Base-by-base conservation (phyloP, 2,888 invertebrate species). In the Sarcophaga subvicina region DNA sequence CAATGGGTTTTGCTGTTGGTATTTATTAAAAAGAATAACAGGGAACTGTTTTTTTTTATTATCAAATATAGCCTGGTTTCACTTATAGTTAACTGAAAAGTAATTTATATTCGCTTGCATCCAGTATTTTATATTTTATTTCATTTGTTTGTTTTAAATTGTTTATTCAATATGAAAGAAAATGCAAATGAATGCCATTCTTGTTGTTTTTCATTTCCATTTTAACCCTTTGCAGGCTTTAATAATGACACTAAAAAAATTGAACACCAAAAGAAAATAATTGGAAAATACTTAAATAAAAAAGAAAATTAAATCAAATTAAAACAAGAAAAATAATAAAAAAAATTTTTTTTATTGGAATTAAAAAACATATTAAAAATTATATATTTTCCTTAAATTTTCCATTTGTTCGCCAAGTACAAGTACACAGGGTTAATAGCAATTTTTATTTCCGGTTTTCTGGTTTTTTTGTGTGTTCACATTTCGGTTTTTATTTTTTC, bases 81-180 rank as follows among this genome's bases (percentile, higher is more conserved):
- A 63, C 63, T 49, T 14, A 25, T 45, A 75, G 22, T 17, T 64
- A 59, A 64, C 54, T 70, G 59, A 54, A 69, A 75, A 45, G 14
- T 22, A 45, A 73, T 80, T 49, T 62, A 62, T 54, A 17, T n/a
- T 37, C 37, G 37, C 1, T 37, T 2, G 3, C 27, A 66, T 6
- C 1, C 54, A 17, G 4, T 54, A 17, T 54, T 14, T 14, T 14
- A 54, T 17, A 54, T 14, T 54, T 54, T 14, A 54, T 54, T 54
- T 54, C 54, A 54, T 45, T 72, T 59, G 25, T 66, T 37, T 37
- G 17, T 64, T 77, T 77, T 71, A 64, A 70, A 77, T 72, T 83
- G 47, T 47, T 71, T 25, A 77, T 63, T 63, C 25, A 64, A 3
- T 77, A 45, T 27, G 22, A 54, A 25, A 17, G 27, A 14, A 59